These are phyloP conservation scores for Chesias legatella DNA, from an alignment of 2,888 invertebrate genomes.

Conservation along the genomic window DNA sequence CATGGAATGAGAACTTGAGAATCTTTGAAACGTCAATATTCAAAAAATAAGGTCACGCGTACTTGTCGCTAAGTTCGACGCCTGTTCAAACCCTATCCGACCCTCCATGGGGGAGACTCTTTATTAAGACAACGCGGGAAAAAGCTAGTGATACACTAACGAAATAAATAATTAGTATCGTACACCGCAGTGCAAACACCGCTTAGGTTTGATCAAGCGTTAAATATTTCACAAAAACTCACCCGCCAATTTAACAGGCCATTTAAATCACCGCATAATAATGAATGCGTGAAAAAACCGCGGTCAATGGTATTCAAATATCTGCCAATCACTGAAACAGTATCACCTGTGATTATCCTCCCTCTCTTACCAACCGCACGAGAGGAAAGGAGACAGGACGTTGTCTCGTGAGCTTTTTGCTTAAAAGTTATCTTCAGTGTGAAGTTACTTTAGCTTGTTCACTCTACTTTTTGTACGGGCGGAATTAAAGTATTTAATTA, in stretches of 20 bases:
- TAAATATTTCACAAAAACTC: slow-evolving; percentile 7
- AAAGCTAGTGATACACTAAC: no score
- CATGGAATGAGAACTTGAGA: no score
- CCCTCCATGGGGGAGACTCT: no score
- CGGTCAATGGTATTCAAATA: slow-evolving; percentile 43
- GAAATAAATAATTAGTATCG: no score
- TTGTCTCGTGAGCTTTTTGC: slow-evolving; percentile 28
- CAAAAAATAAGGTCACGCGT: no score
- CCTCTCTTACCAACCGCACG: slow-evolving; percentile 10
- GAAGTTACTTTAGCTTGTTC: slow-evolving; percentile 4
- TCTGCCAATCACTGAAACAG: slow-evolving; percentile 43
- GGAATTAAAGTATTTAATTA: no score
- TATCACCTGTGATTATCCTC: slow-evolving; percentile 18
- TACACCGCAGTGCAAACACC: no score
- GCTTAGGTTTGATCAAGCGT: no score
- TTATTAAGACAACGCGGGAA: no score
- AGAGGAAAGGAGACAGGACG: slow-evolving; percentile 13
- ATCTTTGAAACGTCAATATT: no score
- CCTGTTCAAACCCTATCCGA: no score
- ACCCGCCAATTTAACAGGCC: slow-evolving; percentile 9
- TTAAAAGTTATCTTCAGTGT: slow-evolving; percentile 30
- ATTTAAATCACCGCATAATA: slow-evolving; percentile 31
- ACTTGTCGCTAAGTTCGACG: no score
- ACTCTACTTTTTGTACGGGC: neutral
- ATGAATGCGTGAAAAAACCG: slow-evolving; percentile 30